A percentile compares a stretch with the other conserved stretches of the same genome.
Evolutionary conservation across 2,888 invertebrate genomes (phyloP).

Genomic region (Drosophila neonasuta): DNA sequence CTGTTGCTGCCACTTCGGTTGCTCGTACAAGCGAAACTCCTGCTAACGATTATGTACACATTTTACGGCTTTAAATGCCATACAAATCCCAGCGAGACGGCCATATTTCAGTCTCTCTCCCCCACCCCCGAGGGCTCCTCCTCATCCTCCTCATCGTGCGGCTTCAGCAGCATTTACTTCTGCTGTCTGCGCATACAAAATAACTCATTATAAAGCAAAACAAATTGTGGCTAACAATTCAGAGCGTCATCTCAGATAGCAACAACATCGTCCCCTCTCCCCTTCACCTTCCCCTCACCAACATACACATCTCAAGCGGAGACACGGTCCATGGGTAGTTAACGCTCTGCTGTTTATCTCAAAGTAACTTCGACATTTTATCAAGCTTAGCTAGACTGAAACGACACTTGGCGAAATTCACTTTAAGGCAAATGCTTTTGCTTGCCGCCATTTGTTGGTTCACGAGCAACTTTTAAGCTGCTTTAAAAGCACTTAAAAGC

Average conservation of each 20-base stretch:
- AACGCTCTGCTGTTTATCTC: conserved; percentile 57
- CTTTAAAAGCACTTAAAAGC: conserved; percentile 2
- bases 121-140: neutral
- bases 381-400: conserved; percentile 43
- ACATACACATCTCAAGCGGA: neutral
- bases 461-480: neutral
- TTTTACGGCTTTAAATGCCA: conserved; percentile 27
- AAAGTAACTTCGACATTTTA: conserved; percentile 59
- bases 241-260: conserved; percentile 62
- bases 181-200: conserved; percentile 49
- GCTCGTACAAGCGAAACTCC: conserved; percentile 1
- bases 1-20: conserved; percentile 10
- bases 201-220: conserved; percentile 71
- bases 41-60: conserved; percentile 10
- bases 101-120: conserved; percentile 31
- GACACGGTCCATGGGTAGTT: conserved; percentile 26
- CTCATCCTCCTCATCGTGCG: neutral
- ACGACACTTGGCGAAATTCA: conserved; percentile 10
- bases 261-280: neutral
- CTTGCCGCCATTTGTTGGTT: neutral
- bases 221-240: conserved; percentile 72
- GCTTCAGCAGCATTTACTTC: conserved; percentile 1
- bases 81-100: conserved; percentile 37
- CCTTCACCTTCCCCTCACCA: neutral
- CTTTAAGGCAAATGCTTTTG: neutral